Evolutionary conservation across 2,888 invertebrate species (phyloP).

Genomic region (Acrobasis consociella): DNA sequence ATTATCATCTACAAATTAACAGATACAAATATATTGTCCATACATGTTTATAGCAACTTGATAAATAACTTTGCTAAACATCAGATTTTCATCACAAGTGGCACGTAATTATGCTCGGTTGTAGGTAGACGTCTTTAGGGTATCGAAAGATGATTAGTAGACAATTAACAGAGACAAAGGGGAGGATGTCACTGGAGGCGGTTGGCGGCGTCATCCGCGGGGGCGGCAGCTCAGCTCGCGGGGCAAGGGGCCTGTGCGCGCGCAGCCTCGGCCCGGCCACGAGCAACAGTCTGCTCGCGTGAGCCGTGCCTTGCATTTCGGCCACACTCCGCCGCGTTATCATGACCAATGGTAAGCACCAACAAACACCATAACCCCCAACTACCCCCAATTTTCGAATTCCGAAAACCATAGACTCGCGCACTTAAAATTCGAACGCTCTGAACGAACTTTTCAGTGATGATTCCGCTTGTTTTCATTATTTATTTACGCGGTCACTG

Average conservation of each 20-base stretch:
- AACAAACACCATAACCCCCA: constrained; percentile 42
- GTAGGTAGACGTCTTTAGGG: too few species aligned
- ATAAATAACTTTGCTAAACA: too few species aligned
- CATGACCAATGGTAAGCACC: constrained; percentile 76
- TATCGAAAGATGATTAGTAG: constrained; percentile 36
- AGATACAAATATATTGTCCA: too few species aligned
- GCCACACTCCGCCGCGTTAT: constrained; percentile 56
- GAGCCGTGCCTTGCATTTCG: constrained; percentile 65
- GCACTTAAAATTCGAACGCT: constrained; percentile 27
- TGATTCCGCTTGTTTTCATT: constrained; percentile 57
- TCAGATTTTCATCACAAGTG: too few species aligned
- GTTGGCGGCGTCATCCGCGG: constrained; percentile 42
- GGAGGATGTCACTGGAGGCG: constrained; percentile 52
- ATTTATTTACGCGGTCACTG: constrained; percentile 64
- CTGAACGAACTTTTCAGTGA: constrained; percentile 60
- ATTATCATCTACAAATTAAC: too few species aligned
- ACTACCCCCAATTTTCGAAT: constrained; percentile 14
- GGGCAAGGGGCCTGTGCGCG: constrained; percentile 55
- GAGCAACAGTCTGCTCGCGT: constrained; percentile 80
- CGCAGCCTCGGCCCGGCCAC: constrained; percentile 66
- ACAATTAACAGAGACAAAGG: constrained; percentile 66
- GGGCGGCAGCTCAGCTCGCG: constrained; percentile 38
- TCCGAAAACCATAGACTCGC: constrained; percentile 23
- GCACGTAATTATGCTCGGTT: too few species aligned
- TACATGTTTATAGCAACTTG: too few species aligned